A percentile compares a stretch with the other conserved stretches of the same genome.
phyloP scores from a whole-genome alignment of 2,113 vertebrate genomes.

The Sus scrofa region DNA sequence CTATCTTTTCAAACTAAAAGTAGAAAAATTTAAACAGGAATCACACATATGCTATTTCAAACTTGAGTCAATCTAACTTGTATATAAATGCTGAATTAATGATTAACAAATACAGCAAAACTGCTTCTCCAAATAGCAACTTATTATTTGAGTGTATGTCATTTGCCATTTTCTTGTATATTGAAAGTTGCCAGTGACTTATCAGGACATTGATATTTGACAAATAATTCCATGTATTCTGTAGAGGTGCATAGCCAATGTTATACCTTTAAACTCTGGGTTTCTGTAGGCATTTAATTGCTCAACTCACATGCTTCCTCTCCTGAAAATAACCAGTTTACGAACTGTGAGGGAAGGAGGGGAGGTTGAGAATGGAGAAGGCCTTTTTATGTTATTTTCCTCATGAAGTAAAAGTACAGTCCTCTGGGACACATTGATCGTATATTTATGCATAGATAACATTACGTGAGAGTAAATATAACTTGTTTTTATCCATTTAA shows the following conservation, averaged over 20 bases:
- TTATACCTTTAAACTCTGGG: neutral
- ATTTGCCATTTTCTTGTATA: neutral
- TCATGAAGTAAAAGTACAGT: neutral
- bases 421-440: neutral
- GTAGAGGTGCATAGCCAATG: neutral
- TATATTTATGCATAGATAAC: conserved; percentile 8
- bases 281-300: neutral
- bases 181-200: neutral
- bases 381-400: neutral
- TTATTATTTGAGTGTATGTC: neutral
- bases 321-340: neutral
- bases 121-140: neutral
- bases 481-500: conserved; percentile 27
- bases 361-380: neutral
- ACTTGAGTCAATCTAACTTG: neutral
- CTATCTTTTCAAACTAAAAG: neutral
- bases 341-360: neutral
- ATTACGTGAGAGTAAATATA: neutral
- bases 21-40: neutral
- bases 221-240: neutral
- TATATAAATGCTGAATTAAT: neutral
- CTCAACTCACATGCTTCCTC: neutral
- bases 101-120: neutral
- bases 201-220: neutral
- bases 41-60: neutral